Evolutionary conservation across 2,888 invertebrate genomes (phyloP).

Genomic region (Noctua janthina): DNA sequence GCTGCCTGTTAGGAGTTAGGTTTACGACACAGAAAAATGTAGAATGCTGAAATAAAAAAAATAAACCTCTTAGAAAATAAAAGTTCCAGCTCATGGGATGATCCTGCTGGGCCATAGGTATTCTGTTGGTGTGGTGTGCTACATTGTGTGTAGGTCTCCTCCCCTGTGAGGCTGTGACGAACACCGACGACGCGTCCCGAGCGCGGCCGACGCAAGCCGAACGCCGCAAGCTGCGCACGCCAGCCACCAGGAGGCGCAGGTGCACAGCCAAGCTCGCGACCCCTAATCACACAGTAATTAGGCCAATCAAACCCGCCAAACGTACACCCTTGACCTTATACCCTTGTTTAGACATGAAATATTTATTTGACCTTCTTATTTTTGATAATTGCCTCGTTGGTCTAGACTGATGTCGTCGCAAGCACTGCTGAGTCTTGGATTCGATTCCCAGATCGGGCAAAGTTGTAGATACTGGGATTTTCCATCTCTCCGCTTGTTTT

Average conservation of each 20-base stretch:
- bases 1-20: neutral
- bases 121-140: neutral
- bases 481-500: neutral
- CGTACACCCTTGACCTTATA: slow-evolving; percentile 31
- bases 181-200: slow-evolving; percentile 18
- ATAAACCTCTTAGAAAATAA: neutral
- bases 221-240: slow-evolving; percentile 26
- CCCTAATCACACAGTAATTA: slow-evolving; percentile 21
- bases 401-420: neutral
- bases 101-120: neutral
- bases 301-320: slow-evolving; percentile 32
- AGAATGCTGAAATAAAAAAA: neutral
- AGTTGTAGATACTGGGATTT: neutral
- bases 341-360: neutral
- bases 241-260: slow-evolving; percentile 35
- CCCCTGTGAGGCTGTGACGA: neutral
- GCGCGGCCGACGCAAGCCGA: slow-evolving; percentile 9
- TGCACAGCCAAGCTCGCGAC: slow-evolving; percentile 40
- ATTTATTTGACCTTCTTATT: neutral
- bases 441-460: neutral
- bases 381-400: neutral
- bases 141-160: neutral
- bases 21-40: neutral
- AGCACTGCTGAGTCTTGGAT: neutral
- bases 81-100: neutral